Percentiles rank a stretch among this genome's conserved stretches.
These are phyloP conservation scores for Tethya wilhelma DNA, from an alignment of 37 sponge, comb jelly and placozoan species.

Conservation along the genomic window DNA sequence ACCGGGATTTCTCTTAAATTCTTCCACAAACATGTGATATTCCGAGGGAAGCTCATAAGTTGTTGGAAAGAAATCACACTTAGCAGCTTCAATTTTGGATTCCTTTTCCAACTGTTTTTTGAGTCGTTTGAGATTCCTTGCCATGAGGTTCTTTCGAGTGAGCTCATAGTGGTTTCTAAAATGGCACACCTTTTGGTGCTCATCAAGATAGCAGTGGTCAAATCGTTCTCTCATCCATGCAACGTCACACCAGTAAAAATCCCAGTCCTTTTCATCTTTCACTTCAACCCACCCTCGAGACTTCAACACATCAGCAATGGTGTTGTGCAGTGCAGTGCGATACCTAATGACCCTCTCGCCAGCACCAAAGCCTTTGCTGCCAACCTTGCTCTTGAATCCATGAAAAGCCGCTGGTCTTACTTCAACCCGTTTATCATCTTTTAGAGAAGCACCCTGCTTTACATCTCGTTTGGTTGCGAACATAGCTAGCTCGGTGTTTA, in stretches of 20 bases:
- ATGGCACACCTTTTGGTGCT: constrained; percentile 94
- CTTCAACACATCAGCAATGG: constrained; percentile 90
- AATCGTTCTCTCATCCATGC: constrained; percentile 97
- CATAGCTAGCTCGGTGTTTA: too few species aligned
- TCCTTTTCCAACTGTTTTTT: constrained; percentile 85
- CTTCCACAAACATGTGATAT: constrained; percentile 99
- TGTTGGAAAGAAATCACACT: constrained; percentile 96
- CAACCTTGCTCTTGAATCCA: background rate
- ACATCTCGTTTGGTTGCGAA: too few species aligned
- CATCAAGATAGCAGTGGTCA: constrained; percentile 96
- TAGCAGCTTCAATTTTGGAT: constrained; percentile 77
- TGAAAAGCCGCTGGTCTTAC: too few species aligned
- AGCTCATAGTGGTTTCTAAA: constrained; percentile 99
- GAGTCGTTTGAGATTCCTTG: constrained; percentile 91
- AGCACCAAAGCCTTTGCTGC: background rate
- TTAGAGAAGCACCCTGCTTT: too few species aligned
- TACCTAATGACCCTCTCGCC: constrained; percentile 70
- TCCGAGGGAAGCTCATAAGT: constrained; percentile 98
- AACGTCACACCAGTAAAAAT: constrained; percentile 99
- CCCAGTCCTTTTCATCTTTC: constrained; percentile 96
- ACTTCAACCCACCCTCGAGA: constrained; percentile 94
- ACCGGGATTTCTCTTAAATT: constrained; percentile 93
- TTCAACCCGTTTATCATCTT: too few species aligned
- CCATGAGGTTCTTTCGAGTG: constrained; percentile 97
- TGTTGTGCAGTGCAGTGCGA: constrained; percentile 87